Conservation (phyloP, 2,888 invertebrate species). For the Selenia dentaria region DNA sequence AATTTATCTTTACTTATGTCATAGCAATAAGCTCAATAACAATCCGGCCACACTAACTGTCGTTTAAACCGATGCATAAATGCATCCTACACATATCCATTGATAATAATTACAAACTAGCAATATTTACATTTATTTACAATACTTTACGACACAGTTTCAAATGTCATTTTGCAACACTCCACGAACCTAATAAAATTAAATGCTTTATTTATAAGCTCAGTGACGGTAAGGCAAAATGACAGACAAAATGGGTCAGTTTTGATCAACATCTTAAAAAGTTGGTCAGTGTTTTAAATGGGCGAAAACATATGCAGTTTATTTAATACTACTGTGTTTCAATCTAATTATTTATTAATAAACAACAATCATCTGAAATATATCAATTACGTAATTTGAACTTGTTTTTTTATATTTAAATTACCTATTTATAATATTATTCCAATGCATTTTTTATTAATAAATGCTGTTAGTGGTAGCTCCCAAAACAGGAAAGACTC, state of each 20-base stretch:
- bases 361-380: neutral
- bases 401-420: too few relatives aligned
- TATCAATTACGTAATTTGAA: too few relatives aligned
- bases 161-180: constrained; percentile 56
- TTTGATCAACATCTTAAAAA: constrained; percentile 10
- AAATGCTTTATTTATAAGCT: constrained; percentile 25
- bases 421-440: too few relatives aligned
- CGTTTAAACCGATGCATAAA: constrained; percentile 58
- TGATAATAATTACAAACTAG: constrained; percentile 59
- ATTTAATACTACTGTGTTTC: neutral
- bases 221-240: constrained; percentile 25
- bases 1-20: constrained; percentile 26
- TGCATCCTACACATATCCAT: constrained; percentile 67
- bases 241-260: constrained; percentile 23
- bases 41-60: constrained; percentile 60
- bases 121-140: constrained; percentile 68
- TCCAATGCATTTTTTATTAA: neutral
- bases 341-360: neutral
- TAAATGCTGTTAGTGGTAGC: constrained; percentile 11
- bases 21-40: constrained; percentile 31
- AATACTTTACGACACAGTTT: constrained; percentile 55
- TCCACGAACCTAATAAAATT: constrained; percentile 29
- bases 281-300: constrained; percentile 16
- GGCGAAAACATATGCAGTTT: constrained; percentile 7
- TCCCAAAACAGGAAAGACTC: constrained; percentile 13